Conservation (phyloP, 1,140 invertebrate species). For the Phortica variegata region DNA sequence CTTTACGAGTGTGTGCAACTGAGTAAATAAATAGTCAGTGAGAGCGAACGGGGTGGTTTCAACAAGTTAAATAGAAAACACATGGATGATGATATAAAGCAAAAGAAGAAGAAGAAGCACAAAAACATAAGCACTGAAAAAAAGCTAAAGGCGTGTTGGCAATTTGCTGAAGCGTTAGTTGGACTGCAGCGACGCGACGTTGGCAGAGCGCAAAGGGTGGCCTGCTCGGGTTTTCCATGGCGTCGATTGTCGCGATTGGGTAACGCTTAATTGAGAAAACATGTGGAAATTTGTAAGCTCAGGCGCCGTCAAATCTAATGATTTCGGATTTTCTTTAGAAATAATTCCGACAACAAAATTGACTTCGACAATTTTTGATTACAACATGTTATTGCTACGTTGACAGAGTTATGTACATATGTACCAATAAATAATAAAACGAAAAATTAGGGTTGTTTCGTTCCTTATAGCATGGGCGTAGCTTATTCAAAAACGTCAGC, state of each 20-base stretch:
- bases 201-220: conserved; percentile 26
- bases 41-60: conserved; percentile 21
- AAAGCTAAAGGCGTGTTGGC: too few species aligned
- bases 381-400: conserved; percentile 15
- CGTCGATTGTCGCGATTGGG: conserved; percentile 3
- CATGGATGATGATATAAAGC: conserved; percentile 30
- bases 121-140: too few species aligned
- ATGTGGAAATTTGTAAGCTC: conserved; percentile 41
- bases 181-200: too few species aligned
- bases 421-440: too few species aligned
- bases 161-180: too few species aligned
- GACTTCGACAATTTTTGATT: not conserved
- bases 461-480: too few species aligned
- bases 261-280: conserved; percentile 34
- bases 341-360: too few species aligned
- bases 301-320: conserved; percentile 21
- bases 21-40: not conserved
- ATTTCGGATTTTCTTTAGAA: conserved; percentile 9
- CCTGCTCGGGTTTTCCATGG: conserved; percentile 8
- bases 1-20: conserved; percentile 28
- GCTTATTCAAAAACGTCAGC: too few species aligned
- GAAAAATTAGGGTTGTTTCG: too few species aligned
- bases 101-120: conserved; percentile 29
- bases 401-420: conserved; percentile 13
- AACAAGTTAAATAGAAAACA: conserved; percentile 46